phyloP scores from a whole-genome alignment of 2,797 vertebrate species.

The Mastacembelus armatus region DNA sequence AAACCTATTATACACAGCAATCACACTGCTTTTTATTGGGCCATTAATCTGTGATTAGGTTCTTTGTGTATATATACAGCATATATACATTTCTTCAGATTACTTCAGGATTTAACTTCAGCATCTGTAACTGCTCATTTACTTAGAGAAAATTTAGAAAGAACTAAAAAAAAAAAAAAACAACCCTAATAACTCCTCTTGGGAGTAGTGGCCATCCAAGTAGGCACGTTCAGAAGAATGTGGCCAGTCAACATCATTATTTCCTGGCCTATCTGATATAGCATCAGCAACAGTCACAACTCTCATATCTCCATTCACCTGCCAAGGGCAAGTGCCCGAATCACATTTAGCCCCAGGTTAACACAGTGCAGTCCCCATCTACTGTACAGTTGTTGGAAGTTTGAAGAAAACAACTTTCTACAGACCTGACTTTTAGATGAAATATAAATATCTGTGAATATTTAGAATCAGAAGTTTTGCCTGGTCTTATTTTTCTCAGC shows the following conservation, averaged over 20 bases:
- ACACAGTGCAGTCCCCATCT: conserved; percentile 28
- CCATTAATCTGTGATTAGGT: conserved; percentile 55
- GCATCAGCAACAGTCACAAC: conserved; percentile 52
- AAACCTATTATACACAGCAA: conserved; percentile 46
- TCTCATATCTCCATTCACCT: conserved; percentile 54
- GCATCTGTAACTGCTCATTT: conserved; percentile 24
- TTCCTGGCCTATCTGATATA: conserved; percentile 51
- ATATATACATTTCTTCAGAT: conserved; percentile 22
- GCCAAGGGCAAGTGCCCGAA: conserved; percentile 62
- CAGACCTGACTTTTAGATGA: conserved; percentile 11
- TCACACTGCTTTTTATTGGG: conserved; percentile 36
- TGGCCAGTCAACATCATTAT: conserved; percentile 56
- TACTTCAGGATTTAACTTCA: conserved; percentile 9
- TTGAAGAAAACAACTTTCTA: conserved; percentile 54
- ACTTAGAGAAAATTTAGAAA: conserved; percentile 33
- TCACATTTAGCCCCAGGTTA: conserved; percentile 66
- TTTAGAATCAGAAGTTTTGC: background rate
- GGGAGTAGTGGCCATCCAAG: conserved; percentile 41
- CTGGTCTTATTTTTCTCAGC: background rate
- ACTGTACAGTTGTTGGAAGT: conserved; percentile 37
- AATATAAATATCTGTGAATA: conserved; percentile 13
- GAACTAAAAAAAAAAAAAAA: conserved; percentile 19
- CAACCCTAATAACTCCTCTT: conserved; percentile 40
- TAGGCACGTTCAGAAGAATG: conserved; percentile 53
- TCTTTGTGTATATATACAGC: conserved; percentile 1